A percentile compares a stretch with the other conserved stretches of the same genome.
Evolutionary conservation across 2,113 vertebrate species (phyloP).

Genomic region (Ammospiza caudacuta): DNA sequence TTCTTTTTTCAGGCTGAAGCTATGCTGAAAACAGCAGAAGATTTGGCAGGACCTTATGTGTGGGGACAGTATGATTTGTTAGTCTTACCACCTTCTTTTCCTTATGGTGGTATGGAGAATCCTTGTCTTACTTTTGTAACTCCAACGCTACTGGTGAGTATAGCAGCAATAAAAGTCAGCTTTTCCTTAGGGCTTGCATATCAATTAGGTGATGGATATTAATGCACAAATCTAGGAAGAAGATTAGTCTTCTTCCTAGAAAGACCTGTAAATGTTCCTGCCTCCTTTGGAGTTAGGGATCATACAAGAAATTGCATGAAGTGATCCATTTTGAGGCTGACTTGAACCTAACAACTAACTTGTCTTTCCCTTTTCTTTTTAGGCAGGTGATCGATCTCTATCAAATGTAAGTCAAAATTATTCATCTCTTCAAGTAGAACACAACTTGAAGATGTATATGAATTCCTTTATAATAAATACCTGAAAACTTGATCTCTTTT

Average conservation of each 20-base stretch:
- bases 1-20: constrained; percentile 85
- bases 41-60: constrained; percentile 90
- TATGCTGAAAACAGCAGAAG: constrained; percentile 93
- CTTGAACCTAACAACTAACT: background rate
- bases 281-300: background rate
- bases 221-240: background rate
- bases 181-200: background rate
- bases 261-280: background rate
- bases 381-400: constrained; percentile 95
- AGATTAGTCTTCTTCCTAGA: background rate
- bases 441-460: background rate
- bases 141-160: constrained; percentile 89
- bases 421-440: background rate
- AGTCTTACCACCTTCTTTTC: constrained; percentile 94
- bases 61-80: constrained; percentile 96
- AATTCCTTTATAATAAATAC: background rate
- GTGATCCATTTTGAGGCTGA: background rate
- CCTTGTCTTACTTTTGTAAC: constrained; percentile 97
- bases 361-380: background rate
- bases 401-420: constrained; percentile 87
- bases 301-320: background rate
- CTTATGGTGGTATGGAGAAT: constrained; percentile 98
- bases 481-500: background rate
- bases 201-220: background rate
- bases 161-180: background rate